Base-by-base conservation (phyloP, 2,888 invertebrate genomes). In the Unio delphinus region DNA sequence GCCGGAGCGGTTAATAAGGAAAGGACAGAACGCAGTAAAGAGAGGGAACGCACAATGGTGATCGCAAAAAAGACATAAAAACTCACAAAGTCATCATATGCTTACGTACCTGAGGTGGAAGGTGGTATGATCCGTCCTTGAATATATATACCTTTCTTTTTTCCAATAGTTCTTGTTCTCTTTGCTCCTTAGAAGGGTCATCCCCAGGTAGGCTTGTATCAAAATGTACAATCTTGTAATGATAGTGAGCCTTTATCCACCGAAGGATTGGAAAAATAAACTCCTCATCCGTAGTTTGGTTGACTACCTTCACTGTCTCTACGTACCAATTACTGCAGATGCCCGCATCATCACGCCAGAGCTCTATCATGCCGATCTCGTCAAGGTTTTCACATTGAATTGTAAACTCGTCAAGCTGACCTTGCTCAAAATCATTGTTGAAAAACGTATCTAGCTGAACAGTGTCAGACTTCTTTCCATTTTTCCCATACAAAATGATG, bases 131-230 rank as follows among this genome's bases (percentile, higher is more conserved):
- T 2, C 45, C 45, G 45, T 45, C 45, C 45, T 45, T 45, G 45
- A 45, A 45, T 20, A 72, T 67, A 72, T 90, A 90, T 3, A 77
- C 30, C 23, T 78, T 65, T 63, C 82, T 75, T 72, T 88, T 89
- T 58, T 85, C 81, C n/a, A 83, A 81, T 63, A 91, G 78, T 65
- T 90, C 90, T 20, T 79, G 74, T 17, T 73, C 64, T 56, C 91
- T 78, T 66, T 87, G 83, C n/a, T 88, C 85, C 1, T 72, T 73
- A 65, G 87, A 80, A 1, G 84, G 83, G 70, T 90, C 90, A 62
- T 82, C 72, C 73, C 90, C 88, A 0, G 91, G 91, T 61, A 91
- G 80, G 58, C 80, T 80, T 6, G 87, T 87, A 70, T 90, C 90
- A 78, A 84, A 87, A 70, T 88, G 84, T 15, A 79, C 70, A 45